phyloP scores from a whole-genome alignment of 2,113 vertebrate species.

The Platichthys flesus region DNA sequence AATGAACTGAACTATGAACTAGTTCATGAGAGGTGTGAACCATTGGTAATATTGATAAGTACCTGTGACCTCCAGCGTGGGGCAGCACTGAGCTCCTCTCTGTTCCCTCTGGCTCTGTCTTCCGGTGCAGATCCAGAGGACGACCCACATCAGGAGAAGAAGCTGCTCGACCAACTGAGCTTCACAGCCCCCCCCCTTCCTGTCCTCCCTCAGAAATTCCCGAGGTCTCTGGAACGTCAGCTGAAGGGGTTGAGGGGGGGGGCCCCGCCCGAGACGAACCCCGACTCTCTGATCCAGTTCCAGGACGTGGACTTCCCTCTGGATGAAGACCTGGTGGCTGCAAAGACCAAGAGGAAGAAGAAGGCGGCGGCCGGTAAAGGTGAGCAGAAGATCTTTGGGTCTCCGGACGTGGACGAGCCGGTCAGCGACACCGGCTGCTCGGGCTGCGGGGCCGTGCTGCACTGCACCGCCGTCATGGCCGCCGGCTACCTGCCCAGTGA shows the following conservation, averaged over 20 bases:
- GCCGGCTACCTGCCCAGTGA: slow-evolving; percentile 89
- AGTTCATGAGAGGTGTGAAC: no score
- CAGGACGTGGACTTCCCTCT: slow-evolving; percentile 71
- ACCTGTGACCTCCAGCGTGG: background rate
- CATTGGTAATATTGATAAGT: background rate
- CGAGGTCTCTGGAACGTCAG: slow-evolving; percentile 60
- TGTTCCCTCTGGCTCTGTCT: background rate
- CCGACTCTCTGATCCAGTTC: slow-evolving; percentile 69
- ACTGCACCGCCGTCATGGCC: slow-evolving; percentile 75
- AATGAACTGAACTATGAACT: no score
- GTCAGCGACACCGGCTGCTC: slow-evolving; percentile 82
- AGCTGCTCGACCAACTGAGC: slow-evolving; percentile 9
- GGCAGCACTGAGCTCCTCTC: background rate
- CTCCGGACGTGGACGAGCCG: slow-evolving; percentile 69
- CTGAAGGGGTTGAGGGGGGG: slow-evolving; percentile 41
- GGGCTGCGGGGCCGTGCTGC: slow-evolving; percentile 89
- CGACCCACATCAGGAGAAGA: slow-evolving; percentile 5
- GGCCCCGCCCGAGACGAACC: slow-evolving; percentile 2
- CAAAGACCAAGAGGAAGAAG: slow-evolving; percentile 53
- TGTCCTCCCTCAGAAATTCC: slow-evolving; percentile 14
- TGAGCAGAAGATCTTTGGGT: slow-evolving; percentile 71
- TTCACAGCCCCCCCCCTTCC: background rate
- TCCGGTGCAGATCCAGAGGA: slow-evolving; percentile 44
- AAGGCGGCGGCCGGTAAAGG: background rate
- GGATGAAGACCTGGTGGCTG: slow-evolving; percentile 8